Conservation (phyloP, 2,113 vertebrate species). For the Trogon melanurus region DNA sequence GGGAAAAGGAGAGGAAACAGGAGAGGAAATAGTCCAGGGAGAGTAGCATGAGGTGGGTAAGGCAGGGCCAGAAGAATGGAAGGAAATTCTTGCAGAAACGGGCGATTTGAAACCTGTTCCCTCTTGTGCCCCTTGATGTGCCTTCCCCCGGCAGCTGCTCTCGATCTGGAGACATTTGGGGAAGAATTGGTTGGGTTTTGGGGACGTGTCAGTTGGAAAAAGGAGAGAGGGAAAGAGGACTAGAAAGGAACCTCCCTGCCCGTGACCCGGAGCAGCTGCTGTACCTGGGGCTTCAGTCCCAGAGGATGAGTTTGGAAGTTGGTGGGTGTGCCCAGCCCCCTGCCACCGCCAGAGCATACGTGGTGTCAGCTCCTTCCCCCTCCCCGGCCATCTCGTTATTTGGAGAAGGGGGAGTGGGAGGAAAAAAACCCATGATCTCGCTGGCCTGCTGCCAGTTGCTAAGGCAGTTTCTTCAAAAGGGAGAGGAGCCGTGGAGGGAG, state of each 20-base stretch:
- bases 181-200: rapidly evolving
- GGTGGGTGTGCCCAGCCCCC: neutral
- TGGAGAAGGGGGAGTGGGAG: neutral
- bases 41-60: neutral
- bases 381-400: neutral
- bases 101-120: neutral
- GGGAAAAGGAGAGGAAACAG: neutral
- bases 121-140: neutral
- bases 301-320: neutral
- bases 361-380: neutral
- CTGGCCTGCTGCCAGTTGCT: slow-evolving; percentile 42
- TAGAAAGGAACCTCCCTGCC: neutral
- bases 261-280: rapidly evolving
- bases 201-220: rapidly evolving
- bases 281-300: neutral
- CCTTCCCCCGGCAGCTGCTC: neutral
- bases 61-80: neutral
- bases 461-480: slow-evolving; percentile 16
- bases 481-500: slow-evolving; percentile 12
- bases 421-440: slow-evolving; percentile 13
- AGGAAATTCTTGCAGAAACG: slow-evolving; percentile 18
- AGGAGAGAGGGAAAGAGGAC: neutral
- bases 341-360: rapidly evolving
- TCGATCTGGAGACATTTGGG: neutral
- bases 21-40: neutral